Evolutionary conservation across 1,140 invertebrate species (phyloP), one percentile per base, ranked within the genome.

Genomic region (Spodoptera litura): DNA sequence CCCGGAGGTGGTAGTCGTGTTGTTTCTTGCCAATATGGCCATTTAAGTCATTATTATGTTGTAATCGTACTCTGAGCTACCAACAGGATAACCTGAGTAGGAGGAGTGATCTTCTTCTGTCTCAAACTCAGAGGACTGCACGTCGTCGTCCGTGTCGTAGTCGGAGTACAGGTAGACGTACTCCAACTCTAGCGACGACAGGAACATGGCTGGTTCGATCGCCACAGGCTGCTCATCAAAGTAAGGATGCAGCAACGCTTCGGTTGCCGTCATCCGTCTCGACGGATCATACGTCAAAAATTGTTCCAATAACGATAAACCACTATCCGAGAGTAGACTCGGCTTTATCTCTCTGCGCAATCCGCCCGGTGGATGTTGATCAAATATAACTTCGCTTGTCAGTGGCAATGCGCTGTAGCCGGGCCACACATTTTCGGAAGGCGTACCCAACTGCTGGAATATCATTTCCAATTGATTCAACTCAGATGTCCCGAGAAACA

Each of bases 401-500:
- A 97, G 96, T 2, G 98, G 98, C 79, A 99, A 89, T 89, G 99
- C 97, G 80, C 96, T 97, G 86, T 98, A 99, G 3, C 98, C 99
- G 0, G 98, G 97, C 99, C 99, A 99, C 79, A 99, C 97, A 81
- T 96, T 96, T 85, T 99, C 99, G 88, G 97, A 99, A 0, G 99
- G 99, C 4, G 99, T 99, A 13, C 99, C 99, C 38, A 99, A 91
- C 89, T 98, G 98, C 97, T 97, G 62, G 51, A 72, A 58, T 80
- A 52, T 64, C 25, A 20, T 96, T 92, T 99, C 98, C 0, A 99
- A 91, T 90, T 99, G 98, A 94, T 99, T 99, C 15, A 98, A 97
- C 92, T 99, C 99, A 6, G 98, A 98, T 95, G 99, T 99, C 4
- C 99, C 99, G 2, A 98, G 98, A 91, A 99, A 99, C 13, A 99